Percentiles rank a stretch among this genome's conserved stretches.
These are phyloP conservation scores for Ametastegia equiseti DNA, from an alignment of 2,888 invertebrate species.

Conservation along the genomic window DNA sequence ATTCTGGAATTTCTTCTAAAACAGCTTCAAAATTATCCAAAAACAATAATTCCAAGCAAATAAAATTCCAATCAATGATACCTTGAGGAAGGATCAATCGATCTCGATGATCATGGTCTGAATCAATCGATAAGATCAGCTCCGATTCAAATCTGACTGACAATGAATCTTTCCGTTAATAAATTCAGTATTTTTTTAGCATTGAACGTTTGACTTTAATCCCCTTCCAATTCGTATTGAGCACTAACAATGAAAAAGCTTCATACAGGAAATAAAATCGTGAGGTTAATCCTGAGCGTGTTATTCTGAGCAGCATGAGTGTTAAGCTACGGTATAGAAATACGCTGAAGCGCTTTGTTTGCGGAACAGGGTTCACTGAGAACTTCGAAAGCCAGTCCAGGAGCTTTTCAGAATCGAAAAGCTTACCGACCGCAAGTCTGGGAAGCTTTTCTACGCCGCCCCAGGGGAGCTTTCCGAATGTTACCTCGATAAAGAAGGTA, in stretches of 20 bases:
- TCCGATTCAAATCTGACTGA: no score
- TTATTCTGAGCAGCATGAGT: not conserved
- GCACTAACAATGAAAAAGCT: not conserved
- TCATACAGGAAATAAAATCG: not conserved
- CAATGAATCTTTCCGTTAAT: no score
- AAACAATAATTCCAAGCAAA: no score
- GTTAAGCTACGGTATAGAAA: not conserved
- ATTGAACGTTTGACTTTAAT: no score
- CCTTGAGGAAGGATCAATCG: no score
- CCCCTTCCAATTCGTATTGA: no score
- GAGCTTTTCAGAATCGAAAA: not conserved
- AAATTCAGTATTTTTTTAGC: no score
- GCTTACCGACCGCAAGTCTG: constrained; percentile 34
- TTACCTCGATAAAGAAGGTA: constrained; percentile 38
- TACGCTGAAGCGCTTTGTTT: not conserved
- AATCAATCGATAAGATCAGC: no score
- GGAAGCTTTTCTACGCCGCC: constrained; percentile 27
- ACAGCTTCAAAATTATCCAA: no score
- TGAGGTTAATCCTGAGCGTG: not conserved
- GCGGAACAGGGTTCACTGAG: not conserved
- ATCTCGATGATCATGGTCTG: no score
- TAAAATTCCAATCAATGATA: no score
- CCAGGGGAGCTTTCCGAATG: constrained; percentile 23
- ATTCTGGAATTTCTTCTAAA: no score
- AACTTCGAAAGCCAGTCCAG: not conserved